phyloP scores from a whole-genome alignment of 2,113 vertebrate species.

The Gallinago undulata region DNA sequence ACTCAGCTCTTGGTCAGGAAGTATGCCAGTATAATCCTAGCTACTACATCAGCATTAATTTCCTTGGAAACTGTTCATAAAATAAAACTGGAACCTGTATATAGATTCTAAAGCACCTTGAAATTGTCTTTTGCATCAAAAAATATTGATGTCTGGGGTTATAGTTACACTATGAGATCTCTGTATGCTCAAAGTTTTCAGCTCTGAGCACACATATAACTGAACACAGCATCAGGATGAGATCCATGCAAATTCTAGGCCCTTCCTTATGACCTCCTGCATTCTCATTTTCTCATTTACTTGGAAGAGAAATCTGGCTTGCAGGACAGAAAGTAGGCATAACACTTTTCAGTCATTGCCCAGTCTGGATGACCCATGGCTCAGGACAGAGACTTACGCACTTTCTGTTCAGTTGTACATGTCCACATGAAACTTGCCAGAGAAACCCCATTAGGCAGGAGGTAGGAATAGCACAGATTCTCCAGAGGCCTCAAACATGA shows the following conservation, averaged over 20 bases:
- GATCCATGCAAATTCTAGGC: background rate
- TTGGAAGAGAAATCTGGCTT: background rate
- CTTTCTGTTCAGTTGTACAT: background rate
- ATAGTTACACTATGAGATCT: background rate
- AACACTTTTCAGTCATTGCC: background rate
- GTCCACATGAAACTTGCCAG: background rate
- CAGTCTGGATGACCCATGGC: background rate
- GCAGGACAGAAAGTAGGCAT: background rate
- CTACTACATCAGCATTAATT: background rate
- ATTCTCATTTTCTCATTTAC: background rate
- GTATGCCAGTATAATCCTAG: background rate
- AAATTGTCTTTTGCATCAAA: background rate
- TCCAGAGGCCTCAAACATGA: background rate
- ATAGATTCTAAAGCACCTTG: background rate
- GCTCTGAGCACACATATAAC: background rate
- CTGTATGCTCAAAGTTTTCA: background rate
- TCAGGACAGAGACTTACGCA: background rate
- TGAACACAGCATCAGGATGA: background rate
- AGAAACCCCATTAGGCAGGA: background rate
- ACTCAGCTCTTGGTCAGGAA: background rate
- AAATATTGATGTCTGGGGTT: background rate
- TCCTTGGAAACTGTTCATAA: background rate
- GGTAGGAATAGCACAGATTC: background rate
- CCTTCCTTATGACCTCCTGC: background rate
- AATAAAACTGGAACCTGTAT: background rate